Evolutionary conservation across 2,797 vertebrate genomes (phyloP).

Genomic region (Pyrocephalus nanus): DNA sequence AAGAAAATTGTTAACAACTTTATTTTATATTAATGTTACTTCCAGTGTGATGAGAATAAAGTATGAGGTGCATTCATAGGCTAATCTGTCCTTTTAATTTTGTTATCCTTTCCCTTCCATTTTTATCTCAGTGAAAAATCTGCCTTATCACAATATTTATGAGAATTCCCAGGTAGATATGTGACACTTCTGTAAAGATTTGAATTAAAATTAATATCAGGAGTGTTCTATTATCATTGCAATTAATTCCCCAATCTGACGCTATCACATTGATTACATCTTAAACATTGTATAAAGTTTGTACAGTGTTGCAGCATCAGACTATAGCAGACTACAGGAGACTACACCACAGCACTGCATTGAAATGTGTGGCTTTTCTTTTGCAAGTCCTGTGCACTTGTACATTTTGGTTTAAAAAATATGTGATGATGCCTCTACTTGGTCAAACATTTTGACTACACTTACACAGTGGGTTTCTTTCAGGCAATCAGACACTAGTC

Average conservation of each 20-base stretch:
- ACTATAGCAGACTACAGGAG: background rate
- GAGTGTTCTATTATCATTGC: background rate
- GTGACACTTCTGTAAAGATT: background rate
- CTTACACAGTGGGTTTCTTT: background rate
- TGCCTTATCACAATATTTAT: background rate
- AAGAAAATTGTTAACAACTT: background rate
- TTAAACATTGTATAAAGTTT: background rate
- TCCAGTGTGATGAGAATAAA: background rate
- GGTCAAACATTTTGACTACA: background rate
- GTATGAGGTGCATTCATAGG: background rate
- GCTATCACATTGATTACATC: background rate
- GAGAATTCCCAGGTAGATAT: background rate
- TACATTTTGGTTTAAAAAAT: background rate
- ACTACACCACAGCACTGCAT: rapidly evolving
- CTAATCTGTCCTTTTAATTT: background rate
- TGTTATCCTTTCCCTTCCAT: background rate
- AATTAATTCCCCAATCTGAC: background rate
- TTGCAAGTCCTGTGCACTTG: background rate
- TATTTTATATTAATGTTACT: background rate
- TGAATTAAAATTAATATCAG: background rate
- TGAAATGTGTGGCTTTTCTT: background rate
- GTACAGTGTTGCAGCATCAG: background rate
- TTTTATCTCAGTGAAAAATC: background rate
- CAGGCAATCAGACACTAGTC: background rate
- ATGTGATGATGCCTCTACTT: rapidly evolving